Evolutionary conservation across 2,797 vertebrate species (phyloP).

Genomic region (Peromyscus aztecus): DNA sequence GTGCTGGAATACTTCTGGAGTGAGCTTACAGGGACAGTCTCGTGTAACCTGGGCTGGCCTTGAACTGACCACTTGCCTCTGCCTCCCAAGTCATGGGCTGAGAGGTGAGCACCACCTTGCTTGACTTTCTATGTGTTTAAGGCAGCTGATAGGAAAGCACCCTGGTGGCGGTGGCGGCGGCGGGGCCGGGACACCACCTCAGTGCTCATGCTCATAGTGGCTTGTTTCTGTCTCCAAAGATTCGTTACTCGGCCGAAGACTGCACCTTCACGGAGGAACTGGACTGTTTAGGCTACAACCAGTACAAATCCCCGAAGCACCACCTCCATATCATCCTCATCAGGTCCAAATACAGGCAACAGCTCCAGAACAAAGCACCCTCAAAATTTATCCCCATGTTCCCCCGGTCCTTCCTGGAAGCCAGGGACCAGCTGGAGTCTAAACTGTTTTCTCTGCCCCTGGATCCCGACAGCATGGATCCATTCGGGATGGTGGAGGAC

Average conservation of each 20-base stretch:
- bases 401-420: constrained; percentile 78
- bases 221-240: constrained; percentile 31
- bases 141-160: not conserved
- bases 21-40: not conserved
- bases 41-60: not conserved
- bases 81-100: no score
- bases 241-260: constrained; percentile 90
- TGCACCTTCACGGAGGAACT: constrained; percentile 96
- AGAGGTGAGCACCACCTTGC: not conserved
- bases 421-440: constrained; percentile 67
- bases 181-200: not conserved
- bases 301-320: constrained; percentile 92
- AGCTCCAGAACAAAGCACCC: constrained; percentile 88
- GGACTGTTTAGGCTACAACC: constrained; percentile 92
- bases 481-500: constrained; percentile 92
- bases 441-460: constrained; percentile 79
- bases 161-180: no score
- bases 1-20: not conserved
- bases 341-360: constrained; percentile 85
- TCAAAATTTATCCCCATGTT: constrained; percentile 95
- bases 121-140: not conserved
- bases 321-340: constrained; percentile 92
- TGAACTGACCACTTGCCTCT: not conserved
- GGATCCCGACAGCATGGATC: constrained; percentile 92
- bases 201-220: fast-evolving